Base-by-base conservation (phyloP, 2,797 vertebrate species). In the Orestias chungarensis region DNA sequence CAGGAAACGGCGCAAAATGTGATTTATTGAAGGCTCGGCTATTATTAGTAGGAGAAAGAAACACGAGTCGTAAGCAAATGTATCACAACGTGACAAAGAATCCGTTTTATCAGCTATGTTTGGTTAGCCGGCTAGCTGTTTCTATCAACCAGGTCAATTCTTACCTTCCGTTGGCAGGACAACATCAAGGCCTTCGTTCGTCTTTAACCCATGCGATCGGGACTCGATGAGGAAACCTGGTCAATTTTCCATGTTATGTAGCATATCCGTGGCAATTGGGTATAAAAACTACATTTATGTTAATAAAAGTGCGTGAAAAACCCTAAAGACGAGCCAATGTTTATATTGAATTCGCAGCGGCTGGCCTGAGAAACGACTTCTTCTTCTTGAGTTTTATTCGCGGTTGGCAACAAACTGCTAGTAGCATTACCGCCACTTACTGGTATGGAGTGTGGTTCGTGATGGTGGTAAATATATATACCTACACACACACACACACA, bases 121-220 rank as follows among this genome's bases (percentile, higher is more conserved):
- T 78, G 75, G 77, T 38, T 64, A 72, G 83, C 75, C 75, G 74
- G 40, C 68, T 67, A 59, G 65, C 76, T 47, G 18, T 3, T 29
- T 9, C 55, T 64, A 8, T 55, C n/a, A 74, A 62, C n/a, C 62
- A 71, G 68, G 70, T 55, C 61, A 66, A 61, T 59, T 64, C 86
- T 91, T 81, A 91, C 91, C 90, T 29, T 89, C 64, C 43, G 80
- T 82, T 83, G 85, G 84, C 83, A 71, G 80, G 68, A 18, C 68
- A 71, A 76, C 85, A 76, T 82, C 82, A 81, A 76, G 86, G 92
- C 86, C 86, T 88, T 40, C 17, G 52, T 38, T 66, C 61, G 50
- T 38, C 70, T 54, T 15, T 57, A 1, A 72, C 74, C 75, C 76
- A 50, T 64, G 70, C 70, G 71, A 70, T 72, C 86, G 87, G 86